Percentiles rank a stretch among this genome's conserved stretches.
These are phyloP conservation scores for Girardinus metallicus DNA, from an alignment of 2,797 vertebrate species.

Conservation along the genomic window DNA sequence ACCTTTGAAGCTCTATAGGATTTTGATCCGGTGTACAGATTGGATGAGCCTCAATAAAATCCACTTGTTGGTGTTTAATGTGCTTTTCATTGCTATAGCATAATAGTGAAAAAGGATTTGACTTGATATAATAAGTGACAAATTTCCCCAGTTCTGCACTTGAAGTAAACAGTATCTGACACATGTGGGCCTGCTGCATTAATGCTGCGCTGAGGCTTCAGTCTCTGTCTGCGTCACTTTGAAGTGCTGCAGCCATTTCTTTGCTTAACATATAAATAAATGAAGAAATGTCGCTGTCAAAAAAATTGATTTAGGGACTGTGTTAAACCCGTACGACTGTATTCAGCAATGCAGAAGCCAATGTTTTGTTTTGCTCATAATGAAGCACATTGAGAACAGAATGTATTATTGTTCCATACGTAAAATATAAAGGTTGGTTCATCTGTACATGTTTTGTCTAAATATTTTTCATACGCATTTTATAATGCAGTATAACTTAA, in stretches of 20 bases:
- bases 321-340: constrained; percentile 20
- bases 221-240: constrained; percentile 34
- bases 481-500: neutral
- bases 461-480: neutral
- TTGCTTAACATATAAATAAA: constrained; percentile 34
- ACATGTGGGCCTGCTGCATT: constrained; percentile 24
- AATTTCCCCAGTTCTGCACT: constrained; percentile 15
- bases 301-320: constrained; percentile 53
- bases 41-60: neutral
- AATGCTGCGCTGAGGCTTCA: constrained; percentile 31
- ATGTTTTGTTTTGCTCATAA: constrained; percentile 20
- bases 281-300: constrained; percentile 45
- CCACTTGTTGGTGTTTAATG: constrained; percentile 5
- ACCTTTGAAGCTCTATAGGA: neutral
- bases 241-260: constrained; percentile 46
- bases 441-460: neutral
- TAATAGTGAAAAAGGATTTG: constrained; percentile 9
- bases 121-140: constrained; percentile 41
- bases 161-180: constrained; percentile 43
- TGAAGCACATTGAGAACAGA: constrained; percentile 14
- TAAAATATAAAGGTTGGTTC: neutral
- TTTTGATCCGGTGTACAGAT: neutral
- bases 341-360: constrained; percentile 39
- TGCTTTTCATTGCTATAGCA: constrained; percentile 13
- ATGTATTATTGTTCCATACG: neutral